Base-by-base conservation (phyloP, 2,113 vertebrate genomes). In the Camelus dromedarius region DNA sequence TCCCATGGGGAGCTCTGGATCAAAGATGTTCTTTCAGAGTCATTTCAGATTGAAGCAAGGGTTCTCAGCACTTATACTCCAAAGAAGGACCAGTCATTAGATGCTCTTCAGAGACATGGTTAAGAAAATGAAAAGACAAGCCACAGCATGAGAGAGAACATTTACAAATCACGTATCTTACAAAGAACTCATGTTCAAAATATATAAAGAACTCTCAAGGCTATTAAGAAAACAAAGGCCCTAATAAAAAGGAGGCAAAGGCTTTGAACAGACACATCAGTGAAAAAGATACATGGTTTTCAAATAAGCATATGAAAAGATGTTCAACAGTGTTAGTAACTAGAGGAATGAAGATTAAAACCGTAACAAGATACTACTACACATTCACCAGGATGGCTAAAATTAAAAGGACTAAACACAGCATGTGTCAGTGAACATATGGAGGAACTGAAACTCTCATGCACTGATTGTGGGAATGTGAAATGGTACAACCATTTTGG, bases 251-350 rank as follows among this genome's bases (percentile, higher is more conserved):
- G 11, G 11, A 46, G 8, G 50, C 20, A 81, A 90, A 93, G 11
- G 12, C 94, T 75, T 72, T 80, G 30, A 94, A 75, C 26, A 96
- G 24, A 38, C 2, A 52, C 28, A 38, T 62, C 58, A 69, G 4
- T n/a, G 15, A 56, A 64, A 77, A 60, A 26, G 10, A 72, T 42
- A 62, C 0, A 56, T 46, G 2, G 14, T 16, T 66, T 58, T 16
- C 35, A 95, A 92, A 77, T 58, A 86, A 94, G 10, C 69, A 72
- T 24, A 48, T 52, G 76, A 81, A 95, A 92, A 76, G 26, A 13
- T 58, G 30, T 60, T 86, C 32, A 75, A 82, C 2, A 64, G 28
- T 46, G 30, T 72, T 84, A 56, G 19, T 54, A 70, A 81, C 62
- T 42, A 75, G 16, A 60, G n/a, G 69, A 58, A 77, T 82, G 14